phyloP scores from a whole-genome alignment of 2,113 vertebrate genomes.

The Vulpes ferrilata region DNA sequence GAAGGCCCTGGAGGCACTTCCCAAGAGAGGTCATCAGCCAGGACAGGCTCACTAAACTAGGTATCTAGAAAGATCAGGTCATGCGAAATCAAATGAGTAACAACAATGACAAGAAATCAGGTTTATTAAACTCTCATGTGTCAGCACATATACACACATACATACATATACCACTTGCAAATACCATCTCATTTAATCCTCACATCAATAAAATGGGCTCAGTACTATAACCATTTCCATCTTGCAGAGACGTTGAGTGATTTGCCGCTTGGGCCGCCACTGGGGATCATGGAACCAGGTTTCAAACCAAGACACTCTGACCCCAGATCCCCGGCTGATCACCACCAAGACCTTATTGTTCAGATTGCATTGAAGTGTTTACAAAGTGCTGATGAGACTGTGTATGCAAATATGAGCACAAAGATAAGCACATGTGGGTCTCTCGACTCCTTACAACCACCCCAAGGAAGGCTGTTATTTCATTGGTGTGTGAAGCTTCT shows the following conservation, averaged over 20 bases:
- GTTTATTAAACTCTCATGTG: neutral
- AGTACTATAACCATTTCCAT: neutral
- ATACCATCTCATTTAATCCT: neutral
- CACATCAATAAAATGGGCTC: neutral
- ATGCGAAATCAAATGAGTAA: neutral
- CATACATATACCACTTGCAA: neutral
- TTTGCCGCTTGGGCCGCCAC: neutral
- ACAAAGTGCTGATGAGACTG: neutral
- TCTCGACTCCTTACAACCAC: fast-evolving
- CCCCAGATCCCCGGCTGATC: neutral
- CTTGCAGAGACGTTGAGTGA: neutral
- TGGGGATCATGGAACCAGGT: neutral
- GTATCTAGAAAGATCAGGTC: too few relatives aligned
- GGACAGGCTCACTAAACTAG: neutral
- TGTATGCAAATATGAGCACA: too few relatives aligned
- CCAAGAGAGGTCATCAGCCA: neutral
- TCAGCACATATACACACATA: neutral
- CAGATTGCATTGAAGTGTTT: neutral
- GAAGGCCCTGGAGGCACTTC: neutral
- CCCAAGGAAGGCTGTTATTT: neutral
- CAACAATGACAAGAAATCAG: neutral
- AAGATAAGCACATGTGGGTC: neutral
- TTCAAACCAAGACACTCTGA: neutral
- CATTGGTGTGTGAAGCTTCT: neutral
- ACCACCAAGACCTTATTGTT: neutral